Percentiles rank a stretch among this genome's conserved stretches.
phyloP scores from a whole-genome alignment of 1,140 invertebrate genomes.

The Portunus trituberculatus region DNA sequence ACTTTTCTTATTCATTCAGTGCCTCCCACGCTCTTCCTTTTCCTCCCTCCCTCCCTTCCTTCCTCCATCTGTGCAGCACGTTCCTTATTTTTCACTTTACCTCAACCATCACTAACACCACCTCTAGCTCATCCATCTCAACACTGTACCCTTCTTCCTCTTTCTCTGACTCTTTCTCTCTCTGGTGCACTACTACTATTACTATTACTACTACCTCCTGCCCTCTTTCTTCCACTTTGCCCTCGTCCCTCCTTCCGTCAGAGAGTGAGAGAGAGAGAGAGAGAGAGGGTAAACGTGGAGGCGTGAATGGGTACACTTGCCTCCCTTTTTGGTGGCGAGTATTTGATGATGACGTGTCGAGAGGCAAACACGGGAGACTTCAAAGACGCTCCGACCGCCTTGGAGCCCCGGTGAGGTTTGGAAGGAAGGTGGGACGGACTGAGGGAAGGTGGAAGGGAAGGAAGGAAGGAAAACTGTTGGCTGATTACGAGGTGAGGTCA shows the following conservation, averaged over 20 bases:
- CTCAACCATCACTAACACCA: neutral
- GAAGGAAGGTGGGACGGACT: neutral
- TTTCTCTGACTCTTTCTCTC: neutral
- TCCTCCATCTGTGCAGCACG: neutral
- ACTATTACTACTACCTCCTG: neutral
- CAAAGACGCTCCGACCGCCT: constrained; percentile 60
- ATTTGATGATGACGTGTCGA: constrained; percentile 61
- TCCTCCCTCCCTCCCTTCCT: neutral
- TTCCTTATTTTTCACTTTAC: neutral
- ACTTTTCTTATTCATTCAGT: neutral
- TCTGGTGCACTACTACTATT: too few species aligned
- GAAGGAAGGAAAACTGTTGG: neutral
- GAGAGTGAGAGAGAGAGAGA: neutral
- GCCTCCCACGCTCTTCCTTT: neutral
- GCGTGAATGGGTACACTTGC: constrained; percentile 70
- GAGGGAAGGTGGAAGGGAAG: neutral
- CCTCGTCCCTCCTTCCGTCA: neutral
- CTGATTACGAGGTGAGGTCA: neutral
- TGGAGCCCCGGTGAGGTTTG: neutral
- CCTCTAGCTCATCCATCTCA: neutral
- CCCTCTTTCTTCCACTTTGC: neutral
- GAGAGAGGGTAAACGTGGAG: constrained; percentile 46
- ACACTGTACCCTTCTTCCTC: neutral
- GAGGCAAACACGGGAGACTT: constrained; percentile 58
- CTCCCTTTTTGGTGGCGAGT: constrained; percentile 57